These are phyloP conservation scores for Moxostoma hubbsi DNA, from an alignment of 2,797 vertebrate species.

Conservation along the genomic window DNA sequence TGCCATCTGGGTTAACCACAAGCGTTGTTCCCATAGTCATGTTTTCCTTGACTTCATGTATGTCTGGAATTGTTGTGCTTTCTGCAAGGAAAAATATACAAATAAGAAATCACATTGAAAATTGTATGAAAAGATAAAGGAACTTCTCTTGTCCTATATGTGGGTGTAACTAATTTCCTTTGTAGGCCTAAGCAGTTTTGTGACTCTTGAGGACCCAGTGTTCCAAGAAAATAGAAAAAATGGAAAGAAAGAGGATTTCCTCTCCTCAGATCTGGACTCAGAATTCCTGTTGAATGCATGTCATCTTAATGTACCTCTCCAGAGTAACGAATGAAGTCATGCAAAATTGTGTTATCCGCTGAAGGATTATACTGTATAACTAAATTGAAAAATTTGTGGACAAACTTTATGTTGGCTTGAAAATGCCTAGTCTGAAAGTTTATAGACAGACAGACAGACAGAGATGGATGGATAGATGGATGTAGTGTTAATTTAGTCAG, in stretches of 20 bases:
- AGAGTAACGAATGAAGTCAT: conserved; percentile 35
- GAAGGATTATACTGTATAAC: conserved; percentile 67
- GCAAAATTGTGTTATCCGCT: conserved; percentile 65
- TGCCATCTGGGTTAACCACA: conserved; percentile 89
- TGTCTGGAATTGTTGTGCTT: conserved; percentile 88
- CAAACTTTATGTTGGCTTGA: conserved; percentile 58
- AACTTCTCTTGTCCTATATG: background rate
- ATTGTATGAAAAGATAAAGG: conserved; percentile 55
- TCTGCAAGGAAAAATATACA: conserved; percentile 70
- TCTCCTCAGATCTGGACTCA: background rate
- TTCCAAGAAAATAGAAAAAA: background rate
- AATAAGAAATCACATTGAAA: conserved; percentile 57
- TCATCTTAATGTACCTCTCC: background rate
- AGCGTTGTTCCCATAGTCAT: conserved; percentile 98
- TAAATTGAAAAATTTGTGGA: conserved; percentile 68
- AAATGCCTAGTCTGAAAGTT: too few species aligned
- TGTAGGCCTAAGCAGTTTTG: too few species aligned
- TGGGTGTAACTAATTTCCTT: too few species aligned
- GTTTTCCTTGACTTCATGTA: conserved; percentile 95
- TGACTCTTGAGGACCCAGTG: too few species aligned
- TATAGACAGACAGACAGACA: too few species aligned
- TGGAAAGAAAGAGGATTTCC: background rate
- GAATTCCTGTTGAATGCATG: background rate
- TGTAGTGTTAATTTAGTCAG: too few species aligned
- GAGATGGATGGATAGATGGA: too few species aligned